These are phyloP conservation scores for Tiaroga cobitis DNA, from an alignment of 2,797 vertebrate genomes.

Conservation along the genomic window DNA sequence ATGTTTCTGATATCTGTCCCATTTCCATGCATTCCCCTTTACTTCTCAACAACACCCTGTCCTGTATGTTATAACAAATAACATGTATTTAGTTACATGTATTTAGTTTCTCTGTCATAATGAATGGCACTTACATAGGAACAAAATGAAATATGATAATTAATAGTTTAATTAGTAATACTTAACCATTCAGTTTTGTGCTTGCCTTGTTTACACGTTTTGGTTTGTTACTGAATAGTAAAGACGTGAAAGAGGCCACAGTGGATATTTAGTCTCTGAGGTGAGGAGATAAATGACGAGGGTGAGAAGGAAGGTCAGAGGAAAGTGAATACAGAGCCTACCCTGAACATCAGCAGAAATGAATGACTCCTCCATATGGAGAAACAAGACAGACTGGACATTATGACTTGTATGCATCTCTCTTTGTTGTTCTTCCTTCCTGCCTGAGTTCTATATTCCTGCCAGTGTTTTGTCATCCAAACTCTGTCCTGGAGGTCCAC, in stretches of 20 bases:
- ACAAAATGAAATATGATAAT: neutral
- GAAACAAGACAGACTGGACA: neutral
- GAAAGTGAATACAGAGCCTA: neutral
- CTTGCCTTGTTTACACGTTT: neutral
- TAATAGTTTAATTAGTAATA: neutral
- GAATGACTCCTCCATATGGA: slow-evolving; percentile 53
- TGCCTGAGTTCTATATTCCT: neutral
- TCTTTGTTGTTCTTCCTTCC: neutral
- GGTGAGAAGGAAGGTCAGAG: slow-evolving; percentile 31
- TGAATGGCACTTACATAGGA: neutral
- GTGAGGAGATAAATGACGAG: slow-evolving; percentile 26
- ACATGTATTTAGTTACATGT: neutral
- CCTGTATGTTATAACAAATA: neutral
- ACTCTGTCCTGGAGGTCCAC: neutral
- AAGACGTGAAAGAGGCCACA: neutral
- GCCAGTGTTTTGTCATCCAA: neutral
- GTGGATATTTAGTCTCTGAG: slow-evolving; percentile 11
- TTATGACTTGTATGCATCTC: neutral
- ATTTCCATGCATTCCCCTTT: neutral
- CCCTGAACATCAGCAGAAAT: slow-evolving; percentile 59
- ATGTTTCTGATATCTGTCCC: slow-evolving; percentile 6
- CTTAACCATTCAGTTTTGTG: neutral
- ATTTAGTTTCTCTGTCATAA: neutral
- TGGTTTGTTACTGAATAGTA: neutral
- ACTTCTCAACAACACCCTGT: neutral